These are phyloP conservation scores for Hydraecia micacea DNA, from an alignment of 2,888 invertebrate genomes.

Conservation along the genomic window DNA sequence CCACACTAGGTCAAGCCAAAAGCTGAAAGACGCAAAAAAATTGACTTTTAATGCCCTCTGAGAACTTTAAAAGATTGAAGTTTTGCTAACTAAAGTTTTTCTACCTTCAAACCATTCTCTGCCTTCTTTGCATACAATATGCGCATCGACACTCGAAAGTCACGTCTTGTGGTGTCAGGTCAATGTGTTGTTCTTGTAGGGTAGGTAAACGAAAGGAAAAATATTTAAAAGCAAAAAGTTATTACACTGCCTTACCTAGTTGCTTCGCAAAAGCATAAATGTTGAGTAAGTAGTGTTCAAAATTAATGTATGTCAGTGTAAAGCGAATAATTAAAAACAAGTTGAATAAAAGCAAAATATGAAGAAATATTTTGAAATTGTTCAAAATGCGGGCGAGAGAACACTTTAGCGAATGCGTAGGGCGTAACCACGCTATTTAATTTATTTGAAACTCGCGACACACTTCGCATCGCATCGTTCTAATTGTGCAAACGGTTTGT, in stretches of 20 bases:
- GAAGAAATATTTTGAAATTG: constrained; percentile 54
- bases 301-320: constrained; percentile 44
- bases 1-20: neutral
- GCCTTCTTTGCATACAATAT: neutral
- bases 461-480: constrained; percentile 35
- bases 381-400: constrained; percentile 60
- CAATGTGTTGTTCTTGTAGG: neutral
- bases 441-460: constrained; percentile 29
- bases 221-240: constrained; percentile 24
- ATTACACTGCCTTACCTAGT: constrained; percentile 24
- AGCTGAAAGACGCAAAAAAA: neutral
- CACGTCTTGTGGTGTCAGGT: neutral
- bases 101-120: neutral
- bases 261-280: constrained; percentile 46
- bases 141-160: neutral
- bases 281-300: constrained; percentile 43
- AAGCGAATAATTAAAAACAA: constrained; percentile 53
- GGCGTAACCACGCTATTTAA: constrained; percentile 20
- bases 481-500: constrained; percentile 37
- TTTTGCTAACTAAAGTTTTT: neutral
- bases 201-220: neutral
- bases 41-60: neutral
- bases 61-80: neutral
- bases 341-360: constrained; percentile 57
- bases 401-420: constrained; percentile 19